Conservation (phyloP, 2,888 invertebrate species). For the Mimas tiliae region DNA sequence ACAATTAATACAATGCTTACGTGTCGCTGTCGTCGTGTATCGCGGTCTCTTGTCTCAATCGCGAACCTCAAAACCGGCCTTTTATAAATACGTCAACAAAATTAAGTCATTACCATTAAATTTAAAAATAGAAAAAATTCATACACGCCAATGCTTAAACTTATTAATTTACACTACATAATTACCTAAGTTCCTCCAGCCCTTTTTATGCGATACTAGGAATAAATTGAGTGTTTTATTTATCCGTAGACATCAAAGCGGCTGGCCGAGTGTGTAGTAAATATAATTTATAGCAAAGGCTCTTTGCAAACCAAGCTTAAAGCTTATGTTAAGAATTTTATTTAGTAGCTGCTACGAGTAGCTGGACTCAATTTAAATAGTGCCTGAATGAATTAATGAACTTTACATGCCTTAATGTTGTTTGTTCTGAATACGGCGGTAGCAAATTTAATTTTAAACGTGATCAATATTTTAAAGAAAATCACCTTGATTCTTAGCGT, state of each 20-base stretch:
- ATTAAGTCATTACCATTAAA: neutral
- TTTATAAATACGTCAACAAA: neutral
- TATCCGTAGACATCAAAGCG: slow-evolving; percentile 3
- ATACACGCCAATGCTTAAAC: neutral
- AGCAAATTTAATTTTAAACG: neutral
- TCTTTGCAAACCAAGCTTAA: neutral
- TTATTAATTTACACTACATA: neutral
- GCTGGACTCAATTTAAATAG: slow-evolving; percentile 15
- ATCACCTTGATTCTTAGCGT: no score
- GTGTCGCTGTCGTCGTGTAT: no score
- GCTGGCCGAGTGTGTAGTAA: neutral
- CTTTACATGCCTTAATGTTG: neutral
- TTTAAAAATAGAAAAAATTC: neutral
- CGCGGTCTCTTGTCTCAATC: no score
- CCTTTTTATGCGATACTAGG: slow-evolving; percentile 7
- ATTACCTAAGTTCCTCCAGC: neutral
- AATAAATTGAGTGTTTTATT: slow-evolving; percentile 22
- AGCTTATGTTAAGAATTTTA: neutral
- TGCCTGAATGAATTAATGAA: neutral
- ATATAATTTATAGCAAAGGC: slow-evolving; percentile 6
- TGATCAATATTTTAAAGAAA: no score
- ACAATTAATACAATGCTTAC: no score
- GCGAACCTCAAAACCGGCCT: no score
- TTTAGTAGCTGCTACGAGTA: no score
- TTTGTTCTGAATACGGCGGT: neutral